Percentiles rank a stretch among this genome's conserved stretches.
phyloP scores from a whole-genome alignment of 2,888 invertebrate genomes.

The Caenorhabditis sp. region DNA sequence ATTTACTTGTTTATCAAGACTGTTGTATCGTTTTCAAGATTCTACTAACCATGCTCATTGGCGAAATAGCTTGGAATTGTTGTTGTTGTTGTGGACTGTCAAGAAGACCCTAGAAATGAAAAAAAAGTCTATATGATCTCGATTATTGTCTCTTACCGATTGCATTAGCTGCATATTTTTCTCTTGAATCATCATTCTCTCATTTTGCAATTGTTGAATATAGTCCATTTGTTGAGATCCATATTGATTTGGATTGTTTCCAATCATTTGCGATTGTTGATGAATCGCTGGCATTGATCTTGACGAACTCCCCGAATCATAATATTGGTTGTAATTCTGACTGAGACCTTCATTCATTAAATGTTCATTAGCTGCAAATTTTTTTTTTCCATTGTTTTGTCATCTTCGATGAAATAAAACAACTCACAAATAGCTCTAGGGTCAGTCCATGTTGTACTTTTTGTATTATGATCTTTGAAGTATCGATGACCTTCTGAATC shows the following conservation, averaged over 20 bases:
- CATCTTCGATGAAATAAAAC: background rate
- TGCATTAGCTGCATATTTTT: constrained; percentile 46
- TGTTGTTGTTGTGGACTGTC: constrained; percentile 37
- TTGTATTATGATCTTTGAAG: constrained; percentile 48
- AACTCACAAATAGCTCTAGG: constrained; percentile 32
- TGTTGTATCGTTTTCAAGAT: background rate
- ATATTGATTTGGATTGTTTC: constrained; percentile 20
- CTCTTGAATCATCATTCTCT: constrained; percentile 48
- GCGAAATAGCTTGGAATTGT: constrained; percentile 33
- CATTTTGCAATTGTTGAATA: constrained; percentile 50
- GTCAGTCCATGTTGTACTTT: constrained; percentile 50
- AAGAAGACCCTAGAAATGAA: constrained; percentile 15
- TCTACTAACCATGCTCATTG: constrained; percentile 8
- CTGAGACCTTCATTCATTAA: background rate
- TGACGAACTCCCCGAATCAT: constrained; percentile 27
- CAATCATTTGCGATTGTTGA: constrained; percentile 34
- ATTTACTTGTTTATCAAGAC: background rate
- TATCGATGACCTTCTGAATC: constrained; percentile 46
- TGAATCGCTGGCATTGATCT: constrained; percentile 37
- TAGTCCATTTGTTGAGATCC: constrained; percentile 30
- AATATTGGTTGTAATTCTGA: constrained; percentile 13
- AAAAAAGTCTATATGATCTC: background rate
- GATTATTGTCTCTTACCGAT: constrained; percentile 17
- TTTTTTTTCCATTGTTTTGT: background rate
- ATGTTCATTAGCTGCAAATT: too few relatives aligned